Percentiles rank a stretch among this genome's conserved stretches.
Evolutionary conservation across 2,888 invertebrate species (phyloP).

Genomic region (Spatulosminthurus flaviceps): DNA sequence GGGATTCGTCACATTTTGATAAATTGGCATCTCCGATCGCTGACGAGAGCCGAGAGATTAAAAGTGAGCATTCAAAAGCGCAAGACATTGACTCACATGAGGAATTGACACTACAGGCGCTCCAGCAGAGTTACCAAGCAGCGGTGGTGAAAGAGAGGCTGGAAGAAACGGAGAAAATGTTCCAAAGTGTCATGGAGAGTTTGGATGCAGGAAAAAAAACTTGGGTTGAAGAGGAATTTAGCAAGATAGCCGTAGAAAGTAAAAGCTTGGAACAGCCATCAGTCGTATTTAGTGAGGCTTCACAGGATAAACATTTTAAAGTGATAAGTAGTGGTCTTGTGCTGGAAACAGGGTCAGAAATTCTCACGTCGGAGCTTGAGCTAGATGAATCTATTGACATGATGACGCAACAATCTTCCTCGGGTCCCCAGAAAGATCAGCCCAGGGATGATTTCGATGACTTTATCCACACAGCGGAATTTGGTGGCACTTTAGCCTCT

Average conservation of each 20-base stretch:
- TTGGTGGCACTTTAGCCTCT: slow-evolving; percentile 17
- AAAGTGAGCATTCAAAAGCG: background rate
- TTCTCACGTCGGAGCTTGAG: slow-evolving; percentile 21
- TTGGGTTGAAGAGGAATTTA: background rate
- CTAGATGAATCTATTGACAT: slow-evolving; percentile 25
- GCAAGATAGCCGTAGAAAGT: background rate
- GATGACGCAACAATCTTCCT: background rate
- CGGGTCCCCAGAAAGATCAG: background rate
- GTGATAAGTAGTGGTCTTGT: too few species aligned
- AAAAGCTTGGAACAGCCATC: background rate
- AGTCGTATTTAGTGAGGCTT: background rate
- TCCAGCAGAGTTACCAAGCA: slow-evolving; percentile 17
- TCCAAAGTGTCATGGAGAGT: background rate
- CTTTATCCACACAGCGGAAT: slow-evolving; percentile 16
- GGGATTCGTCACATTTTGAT: too few species aligned
- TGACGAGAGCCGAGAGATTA: background rate
- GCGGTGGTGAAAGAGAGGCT: slow-evolving; percentile 35
- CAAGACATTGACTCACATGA: slow-evolving; percentile 13
- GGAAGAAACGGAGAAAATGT: slow-evolving; percentile 32
- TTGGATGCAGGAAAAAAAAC: slow-evolving; percentile 40
- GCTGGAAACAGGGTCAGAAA: too few species aligned
- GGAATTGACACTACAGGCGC: slow-evolving; percentile 5
- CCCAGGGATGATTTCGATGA: background rate
- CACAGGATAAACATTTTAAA: too few species aligned
- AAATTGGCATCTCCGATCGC: too few species aligned